Evolutionary conservation across 2,797 vertebrate genomes (phyloP).

Genomic region (Thalassophryne amazonica): DNA sequence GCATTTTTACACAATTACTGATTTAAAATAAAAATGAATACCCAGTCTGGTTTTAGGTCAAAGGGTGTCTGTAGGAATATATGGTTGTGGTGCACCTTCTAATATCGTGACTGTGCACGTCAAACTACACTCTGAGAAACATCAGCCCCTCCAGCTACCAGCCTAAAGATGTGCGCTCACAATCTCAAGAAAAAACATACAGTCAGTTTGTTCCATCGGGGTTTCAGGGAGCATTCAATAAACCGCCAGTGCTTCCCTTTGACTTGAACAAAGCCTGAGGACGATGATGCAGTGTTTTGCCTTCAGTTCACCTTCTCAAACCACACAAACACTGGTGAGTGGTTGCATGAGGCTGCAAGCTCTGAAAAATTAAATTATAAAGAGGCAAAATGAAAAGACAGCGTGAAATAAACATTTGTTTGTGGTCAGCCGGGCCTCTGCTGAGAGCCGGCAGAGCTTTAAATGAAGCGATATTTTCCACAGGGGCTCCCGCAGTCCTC

Average conservation of each 20-base stretch:
- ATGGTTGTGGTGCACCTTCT: constrained; percentile 18
- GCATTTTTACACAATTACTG: constrained; percentile 19
- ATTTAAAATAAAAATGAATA: constrained; percentile 41
- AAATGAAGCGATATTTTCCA: constrained; percentile 12
- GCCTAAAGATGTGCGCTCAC: constrained; percentile 42
- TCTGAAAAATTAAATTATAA: not conserved
- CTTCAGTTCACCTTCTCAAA: constrained; percentile 10
- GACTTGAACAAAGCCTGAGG: constrained; percentile 49
- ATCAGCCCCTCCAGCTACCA: constrained; percentile 42
- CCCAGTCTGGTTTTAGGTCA: constrained; percentile 18
- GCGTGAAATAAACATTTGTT: constrained; percentile 12
- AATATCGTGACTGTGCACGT: constrained; percentile 21
- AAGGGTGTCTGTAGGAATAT: constrained; percentile 32
- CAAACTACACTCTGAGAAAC: constrained; percentile 30
- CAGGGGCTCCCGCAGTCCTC: constrained; percentile 4
- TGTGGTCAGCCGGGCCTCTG: constrained; percentile 14
- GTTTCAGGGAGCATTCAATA: constrained; percentile 52
- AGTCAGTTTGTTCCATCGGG: constrained; percentile 49
- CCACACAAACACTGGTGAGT: not conserved
- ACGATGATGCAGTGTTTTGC: constrained; percentile 29
- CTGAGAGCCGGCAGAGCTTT: not conserved
- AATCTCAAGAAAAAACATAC: constrained; percentile 64
- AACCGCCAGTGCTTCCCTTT: constrained; percentile 46
- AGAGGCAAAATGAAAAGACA: not conserved
- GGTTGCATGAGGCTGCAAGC: not conserved